Evolutionary conservation across 1,140 invertebrate species (phyloP).

Genomic region (Brachionus plicatilis): DNA sequence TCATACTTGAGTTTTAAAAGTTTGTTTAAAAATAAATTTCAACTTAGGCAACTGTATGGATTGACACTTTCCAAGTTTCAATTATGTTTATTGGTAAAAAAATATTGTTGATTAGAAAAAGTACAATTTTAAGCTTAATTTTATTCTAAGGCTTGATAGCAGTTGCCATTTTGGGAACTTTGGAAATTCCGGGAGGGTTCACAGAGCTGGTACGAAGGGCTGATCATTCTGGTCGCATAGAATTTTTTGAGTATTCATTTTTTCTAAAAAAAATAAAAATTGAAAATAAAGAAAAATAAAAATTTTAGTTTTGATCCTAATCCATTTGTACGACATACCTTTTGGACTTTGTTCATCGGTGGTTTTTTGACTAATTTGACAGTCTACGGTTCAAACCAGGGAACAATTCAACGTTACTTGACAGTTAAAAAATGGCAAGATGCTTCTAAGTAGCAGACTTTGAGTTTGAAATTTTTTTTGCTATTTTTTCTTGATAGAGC

Average conservation of each 20-base stretch:
- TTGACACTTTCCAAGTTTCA: constrained; percentile 78
- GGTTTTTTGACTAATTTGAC: constrained; percentile 84
- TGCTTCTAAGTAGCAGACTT: constrained; percentile 20
- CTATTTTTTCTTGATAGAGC: constrained; percentile 63
- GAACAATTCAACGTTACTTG: constrained; percentile 84
- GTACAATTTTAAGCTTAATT: not conserved
- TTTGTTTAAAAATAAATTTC: not conserved
- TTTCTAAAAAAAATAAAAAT: no score
- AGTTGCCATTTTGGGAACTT: constrained; percentile 52
- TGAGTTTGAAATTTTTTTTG: not conserved
- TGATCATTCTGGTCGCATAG: not conserved
- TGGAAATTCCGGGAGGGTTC: not conserved
- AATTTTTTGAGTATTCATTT: constrained; percentile 33
- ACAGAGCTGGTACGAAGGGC: constrained; percentile 47
- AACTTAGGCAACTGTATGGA: constrained; percentile 51
- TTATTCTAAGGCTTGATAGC: constrained; percentile 55
- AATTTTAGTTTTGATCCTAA: constrained; percentile 60
- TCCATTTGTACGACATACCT: constrained; percentile 70
- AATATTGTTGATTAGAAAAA: not conserved
- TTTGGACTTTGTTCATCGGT: constrained; percentile 81
- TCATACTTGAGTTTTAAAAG: not conserved
- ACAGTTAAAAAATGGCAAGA: constrained; percentile 59
- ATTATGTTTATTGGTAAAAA: constrained; percentile 74
- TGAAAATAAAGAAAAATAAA: no score
- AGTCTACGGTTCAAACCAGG: constrained; percentile 85